Conservation (phyloP, 2,113 vertebrate genomes). For the Planiliza haematocheilus region DNA sequence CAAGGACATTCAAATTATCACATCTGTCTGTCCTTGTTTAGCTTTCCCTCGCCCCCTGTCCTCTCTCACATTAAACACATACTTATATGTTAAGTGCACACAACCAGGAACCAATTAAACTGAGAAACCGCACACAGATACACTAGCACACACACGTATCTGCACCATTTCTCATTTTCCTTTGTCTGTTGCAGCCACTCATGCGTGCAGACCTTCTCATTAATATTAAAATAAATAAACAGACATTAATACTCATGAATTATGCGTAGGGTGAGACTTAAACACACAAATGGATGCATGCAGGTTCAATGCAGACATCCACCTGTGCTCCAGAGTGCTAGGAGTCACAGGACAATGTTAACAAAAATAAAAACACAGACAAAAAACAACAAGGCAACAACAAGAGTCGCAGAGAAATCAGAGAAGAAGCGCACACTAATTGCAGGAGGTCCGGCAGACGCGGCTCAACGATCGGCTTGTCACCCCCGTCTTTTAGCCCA, state of each 20-base stretch:
- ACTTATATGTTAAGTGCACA: conserved; percentile 38
- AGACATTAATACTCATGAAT: conserved; percentile 75
- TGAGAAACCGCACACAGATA: conserved; percentile 23
- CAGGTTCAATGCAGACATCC: conserved; percentile 34
- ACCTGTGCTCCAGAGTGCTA: conserved; percentile 12
- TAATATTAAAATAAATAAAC: conserved; percentile 77
- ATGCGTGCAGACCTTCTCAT: conserved; percentile 55
- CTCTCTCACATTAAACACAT: conserved; percentile 35
- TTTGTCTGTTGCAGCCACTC: conserved; percentile 56
- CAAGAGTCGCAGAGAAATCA: neutral
- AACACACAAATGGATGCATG: conserved; percentile 14
- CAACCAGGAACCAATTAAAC: conserved; percentile 64
- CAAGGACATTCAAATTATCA: conserved; percentile 54
- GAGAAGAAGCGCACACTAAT: conserved; percentile 11
- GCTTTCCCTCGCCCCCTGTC: conserved; percentile 25
- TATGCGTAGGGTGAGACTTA: conserved; percentile 54
- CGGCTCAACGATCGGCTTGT: conserved; percentile 27
- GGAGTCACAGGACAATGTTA: neutral
- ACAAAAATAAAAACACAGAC: conserved; percentile 9
- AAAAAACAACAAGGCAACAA: neutral
- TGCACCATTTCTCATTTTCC: neutral
- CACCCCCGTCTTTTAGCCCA: conserved; percentile 8
- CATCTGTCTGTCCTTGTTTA: conserved; percentile 55
- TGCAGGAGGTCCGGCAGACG: conserved; percentile 10
- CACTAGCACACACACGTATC: conserved; percentile 26